Conservation (phyloP, 92 coral and sea anemone genomes). For the Epizoanthus ramosus region DNA sequence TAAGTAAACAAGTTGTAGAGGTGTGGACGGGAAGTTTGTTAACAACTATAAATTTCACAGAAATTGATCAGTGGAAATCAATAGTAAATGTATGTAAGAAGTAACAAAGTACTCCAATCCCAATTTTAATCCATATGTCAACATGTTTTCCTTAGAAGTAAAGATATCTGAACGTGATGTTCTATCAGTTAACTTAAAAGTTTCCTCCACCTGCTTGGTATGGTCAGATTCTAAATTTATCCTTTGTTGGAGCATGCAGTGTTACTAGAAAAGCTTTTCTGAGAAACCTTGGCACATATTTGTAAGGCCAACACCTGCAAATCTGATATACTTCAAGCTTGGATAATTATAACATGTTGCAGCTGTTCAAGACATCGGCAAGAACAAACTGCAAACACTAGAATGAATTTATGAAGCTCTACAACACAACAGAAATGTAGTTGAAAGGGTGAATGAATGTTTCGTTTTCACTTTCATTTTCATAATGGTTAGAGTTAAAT, state of each 20-base stretch:
- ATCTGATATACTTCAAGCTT: too few relatives aligned
- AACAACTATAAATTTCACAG: not conserved
- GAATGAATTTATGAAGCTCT: too few relatives aligned
- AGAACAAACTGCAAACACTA: too few relatives aligned
- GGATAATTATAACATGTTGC: too few relatives aligned
- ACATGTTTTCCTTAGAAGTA: not conserved
- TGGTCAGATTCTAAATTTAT: slow-evolving; percentile 23
- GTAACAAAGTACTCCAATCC: not conserved
- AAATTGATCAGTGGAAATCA: too few relatives aligned
- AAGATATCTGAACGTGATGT: not conserved
- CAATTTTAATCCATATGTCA: not conserved
- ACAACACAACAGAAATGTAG: too few relatives aligned
- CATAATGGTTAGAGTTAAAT: too few relatives aligned
- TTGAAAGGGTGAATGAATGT: too few relatives aligned
- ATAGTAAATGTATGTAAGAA: not conserved
- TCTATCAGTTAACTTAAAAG: not conserved
- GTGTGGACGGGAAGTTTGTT: not conserved
- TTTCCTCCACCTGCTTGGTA: not conserved
- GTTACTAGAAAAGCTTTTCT: not conserved
- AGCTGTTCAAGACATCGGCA: too few relatives aligned
- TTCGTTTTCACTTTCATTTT: too few relatives aligned
- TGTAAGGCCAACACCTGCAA: too few relatives aligned
- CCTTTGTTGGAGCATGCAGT: not conserved
- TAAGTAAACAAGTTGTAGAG: not conserved
- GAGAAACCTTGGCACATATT: too few relatives aligned